Evolutionary conservation across 2,888 invertebrate genomes (phyloP).

Genomic region (Polydrusus pterygomalis): DNA sequence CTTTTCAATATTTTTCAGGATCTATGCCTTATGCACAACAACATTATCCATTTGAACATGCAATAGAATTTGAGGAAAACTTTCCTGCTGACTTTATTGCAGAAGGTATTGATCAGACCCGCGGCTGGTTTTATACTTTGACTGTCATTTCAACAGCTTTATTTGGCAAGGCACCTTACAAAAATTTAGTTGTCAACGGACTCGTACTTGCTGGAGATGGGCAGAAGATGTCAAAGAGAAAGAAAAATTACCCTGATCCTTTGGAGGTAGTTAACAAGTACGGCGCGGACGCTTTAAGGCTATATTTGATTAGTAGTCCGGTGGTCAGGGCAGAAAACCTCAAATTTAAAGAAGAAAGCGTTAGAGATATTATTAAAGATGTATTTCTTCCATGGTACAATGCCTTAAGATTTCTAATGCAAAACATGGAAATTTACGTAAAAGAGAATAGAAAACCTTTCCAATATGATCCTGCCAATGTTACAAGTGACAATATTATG

Average conservation of each 20-base stretch:
- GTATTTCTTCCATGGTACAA: slow-evolving; percentile 98
- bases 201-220: slow-evolving; percentile 97
- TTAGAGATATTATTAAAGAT: slow-evolving; percentile 96
- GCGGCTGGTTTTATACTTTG: slow-evolving; percentile 99
- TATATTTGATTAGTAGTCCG: slow-evolving; percentile 98
- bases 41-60: slow-evolving; percentile 97
- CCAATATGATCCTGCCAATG: slow-evolving; percentile 67
- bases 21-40: slow-evolving; percentile 99
- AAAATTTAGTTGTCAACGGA: slow-evolving; percentile 97
- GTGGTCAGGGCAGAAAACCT: slow-evolving; percentile 98
- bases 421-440: slow-evolving; percentile 90
- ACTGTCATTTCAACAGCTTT: slow-evolving; percentile 96
- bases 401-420: slow-evolving; percentile 93
- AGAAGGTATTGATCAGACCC: slow-evolving; percentile 98
- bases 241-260: slow-evolving; percentile 99
- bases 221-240: slow-evolving; percentile 99
- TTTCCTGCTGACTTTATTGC: slow-evolving; percentile 99
- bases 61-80: slow-evolving; percentile 88
- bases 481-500: slow-evolving; percentile 84
- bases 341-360: slow-evolving; percentile 97
- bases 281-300: slow-evolving; percentile 96
- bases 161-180: slow-evolving; percentile 97
- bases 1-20: slow-evolving; percentile 68
- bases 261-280: slow-evolving; percentile 91
- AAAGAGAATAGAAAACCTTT: slow-evolving; percentile 74